Evolutionary conservation across 2,888 invertebrate species (phyloP), one percentile per base, ranked within the genome.

Genomic region (Sesia apiformis): DNA sequence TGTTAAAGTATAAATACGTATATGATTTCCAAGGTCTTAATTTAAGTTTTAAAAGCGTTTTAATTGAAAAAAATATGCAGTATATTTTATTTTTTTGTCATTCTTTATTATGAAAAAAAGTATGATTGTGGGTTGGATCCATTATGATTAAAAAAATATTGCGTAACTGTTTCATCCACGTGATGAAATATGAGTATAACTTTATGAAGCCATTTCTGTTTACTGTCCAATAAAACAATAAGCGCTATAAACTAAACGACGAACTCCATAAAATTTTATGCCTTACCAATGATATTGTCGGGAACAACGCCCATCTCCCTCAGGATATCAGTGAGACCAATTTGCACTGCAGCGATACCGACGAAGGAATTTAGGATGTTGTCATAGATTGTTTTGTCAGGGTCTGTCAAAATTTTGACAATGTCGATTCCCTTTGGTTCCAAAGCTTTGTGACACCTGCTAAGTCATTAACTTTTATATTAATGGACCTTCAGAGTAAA

Each of bases 261-360:
- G 7, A 41, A 5, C 5, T 8, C 23, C n/a, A 46, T 8, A 46
- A 46, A 8, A 8, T 46, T 46, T 46, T 46, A 8, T 23, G 4
- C 55, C 78, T 93, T 92, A 64, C 94, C 96, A 60, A 96, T 92
- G 61, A 95, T 93, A 40, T 93, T 93, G 76, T 95, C 95, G 5
- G 95, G 94, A 52, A 87, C 81, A 41, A 96, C 81, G 7, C 93
- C 93, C 38, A 92, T 71, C 4, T 78, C 82, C 53, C 77, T 83
- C 52, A 96, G 79, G 4, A 94, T 76, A 72, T 96, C 95, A 49
- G 91, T 90, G 42, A 92, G 70, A 4, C 84, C 91, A 61, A 94
- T 93, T 90, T 92, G 90, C 8, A 91, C 77, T 0, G 95, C 93
- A 6, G 94, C 93, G 59, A 95, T 95, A 39, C 93, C 93, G 39